Evolutionary conservation across 2,797 vertebrate genomes (phyloP).

Genomic region (Anguilla obscura): DNA sequence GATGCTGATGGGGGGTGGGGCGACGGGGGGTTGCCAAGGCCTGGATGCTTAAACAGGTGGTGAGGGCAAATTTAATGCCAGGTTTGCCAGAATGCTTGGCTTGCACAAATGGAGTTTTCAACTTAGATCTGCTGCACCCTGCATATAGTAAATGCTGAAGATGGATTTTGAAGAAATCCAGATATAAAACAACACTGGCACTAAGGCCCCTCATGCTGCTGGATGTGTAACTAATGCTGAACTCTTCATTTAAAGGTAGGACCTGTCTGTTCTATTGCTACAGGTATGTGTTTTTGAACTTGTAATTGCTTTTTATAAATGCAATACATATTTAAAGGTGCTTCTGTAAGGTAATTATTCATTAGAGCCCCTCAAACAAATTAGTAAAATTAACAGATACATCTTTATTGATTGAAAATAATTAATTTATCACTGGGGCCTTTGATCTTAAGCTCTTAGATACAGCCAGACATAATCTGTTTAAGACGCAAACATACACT

Average conservation of each 20-base stretch:
- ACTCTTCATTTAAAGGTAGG: background rate
- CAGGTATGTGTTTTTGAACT: background rate
- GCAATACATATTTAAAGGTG: background rate
- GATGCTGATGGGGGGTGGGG: background rate
- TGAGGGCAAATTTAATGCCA: background rate
- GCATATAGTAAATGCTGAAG: background rate
- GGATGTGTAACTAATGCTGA: background rate
- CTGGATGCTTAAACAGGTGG: conserved; percentile 14
- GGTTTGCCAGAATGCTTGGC: background rate
- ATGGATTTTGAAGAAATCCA: background rate
- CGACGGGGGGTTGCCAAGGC: background rate
- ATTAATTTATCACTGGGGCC: background rate
- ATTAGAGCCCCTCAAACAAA: background rate
- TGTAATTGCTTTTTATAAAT: background rate
- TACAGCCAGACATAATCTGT: background rate
- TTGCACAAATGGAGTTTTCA: background rate
- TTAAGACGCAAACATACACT: no score
- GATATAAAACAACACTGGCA: background rate
- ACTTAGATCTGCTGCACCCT: background rate
- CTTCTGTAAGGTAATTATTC: background rate
- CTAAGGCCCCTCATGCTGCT: background rate
- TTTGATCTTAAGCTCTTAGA: background rate
- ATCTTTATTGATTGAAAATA: background rate
- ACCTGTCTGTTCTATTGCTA: background rate
- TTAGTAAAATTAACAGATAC: background rate